These are phyloP conservation scores for Erpobdella octoculata DNA, from an alignment of 2,888 invertebrate species.

Conservation along the genomic window DNA sequence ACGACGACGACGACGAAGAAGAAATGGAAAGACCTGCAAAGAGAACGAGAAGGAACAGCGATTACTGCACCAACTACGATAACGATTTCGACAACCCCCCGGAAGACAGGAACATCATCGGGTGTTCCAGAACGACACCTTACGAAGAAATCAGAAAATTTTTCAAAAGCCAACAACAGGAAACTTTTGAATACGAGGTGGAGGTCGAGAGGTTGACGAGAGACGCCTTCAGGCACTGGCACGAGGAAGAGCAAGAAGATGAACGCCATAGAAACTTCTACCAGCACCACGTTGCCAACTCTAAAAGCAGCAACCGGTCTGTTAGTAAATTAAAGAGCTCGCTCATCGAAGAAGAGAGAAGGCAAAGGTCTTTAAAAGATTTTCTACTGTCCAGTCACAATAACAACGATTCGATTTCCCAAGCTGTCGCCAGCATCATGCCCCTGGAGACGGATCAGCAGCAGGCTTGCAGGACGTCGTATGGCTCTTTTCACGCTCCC, in stretches of 20 bases:
- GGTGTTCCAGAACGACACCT: neutral
- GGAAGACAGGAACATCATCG: neutral
- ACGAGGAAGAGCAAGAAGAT: neutral
- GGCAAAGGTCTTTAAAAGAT: too few relatives aligned
- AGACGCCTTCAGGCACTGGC: too few relatives aligned
- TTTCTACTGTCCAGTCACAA: neutral
- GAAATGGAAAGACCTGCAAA: neutral
- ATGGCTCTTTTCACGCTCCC: too few relatives aligned
- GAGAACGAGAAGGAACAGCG: neutral
- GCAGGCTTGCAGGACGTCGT: too few relatives aligned
- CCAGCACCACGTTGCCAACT: neutral
- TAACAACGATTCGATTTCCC: neutral
- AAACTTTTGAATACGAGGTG: neutral
- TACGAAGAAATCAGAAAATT: neutral
- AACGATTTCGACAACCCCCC: neutral
- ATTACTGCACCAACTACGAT: neutral
- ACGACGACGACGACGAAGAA: conserved; percentile 9
- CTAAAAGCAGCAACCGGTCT: neutral
- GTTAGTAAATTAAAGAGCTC: neutral
- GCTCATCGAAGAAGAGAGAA: neutral
- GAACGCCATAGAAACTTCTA: neutral
- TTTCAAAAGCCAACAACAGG: too few relatives aligned
- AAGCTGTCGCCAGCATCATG: conserved; percentile 14
- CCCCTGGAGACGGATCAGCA: neutral
- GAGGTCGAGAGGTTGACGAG: neutral